A percentile compares a stretch with the other conserved stretches of the same genome.
Conservation (phyloP, 2,113 vertebrate species). For the Chitala chitala region DNA sequence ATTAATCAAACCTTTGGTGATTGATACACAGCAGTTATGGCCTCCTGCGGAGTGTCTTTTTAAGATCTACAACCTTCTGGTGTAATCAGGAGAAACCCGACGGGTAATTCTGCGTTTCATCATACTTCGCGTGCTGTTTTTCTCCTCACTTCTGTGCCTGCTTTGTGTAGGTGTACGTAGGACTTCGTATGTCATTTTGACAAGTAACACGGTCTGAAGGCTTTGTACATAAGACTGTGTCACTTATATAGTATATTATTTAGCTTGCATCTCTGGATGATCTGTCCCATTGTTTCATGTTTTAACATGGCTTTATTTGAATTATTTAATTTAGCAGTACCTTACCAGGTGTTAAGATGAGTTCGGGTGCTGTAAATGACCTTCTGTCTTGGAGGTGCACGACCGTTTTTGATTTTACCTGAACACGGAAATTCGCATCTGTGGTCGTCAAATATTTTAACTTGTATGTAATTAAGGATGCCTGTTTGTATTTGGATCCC, state of each 20-base stretch:
- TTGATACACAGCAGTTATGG: constrained; percentile 46
- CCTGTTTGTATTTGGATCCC: not conserved
- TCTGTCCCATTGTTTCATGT: not conserved
- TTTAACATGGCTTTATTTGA: not conserved
- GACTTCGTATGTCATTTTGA: constrained; percentile 19
- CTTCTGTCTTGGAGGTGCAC: not conserved
- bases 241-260: too few species aligned
- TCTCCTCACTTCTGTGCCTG: too few species aligned
- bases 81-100: constrained; percentile 13
- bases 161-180: not conserved
- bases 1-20: constrained; percentile 51
- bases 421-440: constrained; percentile 12
- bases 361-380: constrained; percentile 2
- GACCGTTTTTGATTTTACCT: not conserved
- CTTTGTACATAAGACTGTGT: not conserved
- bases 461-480: constrained; percentile 27
- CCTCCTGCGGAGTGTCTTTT: constrained; percentile 19
- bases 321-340: not conserved
- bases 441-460: not conserved
- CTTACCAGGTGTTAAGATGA: not conserved
- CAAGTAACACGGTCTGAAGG: constrained; percentile 17
- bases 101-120: constrained; percentile 18
- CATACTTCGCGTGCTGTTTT: constrained; percentile 15
- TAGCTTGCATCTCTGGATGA: too few species aligned
- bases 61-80: constrained; percentile 1